Conservation (phyloP, 2,797 vertebrate species). For the Pteronotus mesoamericanus region DNA sequence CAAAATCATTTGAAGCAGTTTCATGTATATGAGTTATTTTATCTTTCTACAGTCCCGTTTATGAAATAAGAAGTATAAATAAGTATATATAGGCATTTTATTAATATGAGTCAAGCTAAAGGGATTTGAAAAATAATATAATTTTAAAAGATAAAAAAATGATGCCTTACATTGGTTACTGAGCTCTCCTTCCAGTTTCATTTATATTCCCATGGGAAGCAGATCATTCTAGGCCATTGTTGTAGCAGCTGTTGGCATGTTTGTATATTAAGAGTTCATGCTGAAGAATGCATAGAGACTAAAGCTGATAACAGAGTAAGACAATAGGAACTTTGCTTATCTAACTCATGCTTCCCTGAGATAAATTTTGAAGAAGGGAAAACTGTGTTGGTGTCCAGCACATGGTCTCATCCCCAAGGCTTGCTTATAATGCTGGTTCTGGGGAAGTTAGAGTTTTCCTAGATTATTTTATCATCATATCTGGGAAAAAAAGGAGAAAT, state of each 20-base stretch:
- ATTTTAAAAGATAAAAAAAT: neutral
- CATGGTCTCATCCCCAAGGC: neutral
- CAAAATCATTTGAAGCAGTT: neutral
- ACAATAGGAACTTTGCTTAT: neutral
- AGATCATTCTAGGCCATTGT: neutral
- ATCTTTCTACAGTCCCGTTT: neutral
- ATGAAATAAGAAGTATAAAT: neutral
- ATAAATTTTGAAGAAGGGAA: neutral
- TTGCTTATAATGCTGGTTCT: neutral
- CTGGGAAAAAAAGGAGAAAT: neutral
- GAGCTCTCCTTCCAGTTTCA: neutral
- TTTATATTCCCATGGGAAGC: neutral
- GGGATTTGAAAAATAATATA: conserved; percentile 12
- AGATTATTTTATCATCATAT: neutral
- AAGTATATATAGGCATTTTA: neutral
- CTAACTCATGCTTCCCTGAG: neutral
- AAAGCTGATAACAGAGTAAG: neutral
- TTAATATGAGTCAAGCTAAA: neutral
- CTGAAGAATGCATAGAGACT: neutral
- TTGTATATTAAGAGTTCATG: neutral
- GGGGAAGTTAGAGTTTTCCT: neutral
- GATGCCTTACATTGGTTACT: neutral
- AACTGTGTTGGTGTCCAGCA: neutral
- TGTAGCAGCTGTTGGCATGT: neutral
- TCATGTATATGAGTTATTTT: conserved; percentile 15